Conservation (phyloP, 2,888 invertebrate genomes). For the Rotaria socialis region DNA sequence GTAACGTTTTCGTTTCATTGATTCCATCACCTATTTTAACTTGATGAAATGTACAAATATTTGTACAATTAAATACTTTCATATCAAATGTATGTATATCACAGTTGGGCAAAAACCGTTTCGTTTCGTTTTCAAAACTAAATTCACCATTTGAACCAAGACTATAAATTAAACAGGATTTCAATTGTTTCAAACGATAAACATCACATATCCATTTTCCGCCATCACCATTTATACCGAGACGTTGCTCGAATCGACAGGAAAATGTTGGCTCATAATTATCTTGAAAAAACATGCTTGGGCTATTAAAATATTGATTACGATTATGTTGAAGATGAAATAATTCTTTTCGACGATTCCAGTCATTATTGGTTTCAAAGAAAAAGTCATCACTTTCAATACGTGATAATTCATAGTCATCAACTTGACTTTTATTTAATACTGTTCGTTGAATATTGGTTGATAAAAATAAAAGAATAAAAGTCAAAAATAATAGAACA, state of each 20-base stretch:
- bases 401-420: neutral
- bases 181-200: neutral
- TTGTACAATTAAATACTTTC: neutral
- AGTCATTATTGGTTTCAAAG: neutral
- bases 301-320: neutral
- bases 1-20: neutral
- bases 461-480: neutral
- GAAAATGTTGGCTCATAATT: neutral
- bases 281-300: neutral
- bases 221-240: neutral
- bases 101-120: neutral
- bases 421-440: neutral
- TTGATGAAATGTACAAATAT: neutral
- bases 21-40: neutral
- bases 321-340: neutral
- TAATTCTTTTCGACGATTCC: neutral
- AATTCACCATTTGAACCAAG: conserved; percentile 8
- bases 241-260: neutral
- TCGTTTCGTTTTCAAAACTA: neutral
- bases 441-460: neutral
- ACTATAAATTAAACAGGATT: neutral
- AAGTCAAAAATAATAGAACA: neutral
- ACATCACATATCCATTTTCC: conserved; percentile 9
- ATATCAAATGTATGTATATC: conserved; percentile 28
- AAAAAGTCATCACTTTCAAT: neutral